These are phyloP conservation scores for Hypotaenidia okinawae DNA, from an alignment of 2,797 vertebrate genomes.

Conservation along the genomic window DNA sequence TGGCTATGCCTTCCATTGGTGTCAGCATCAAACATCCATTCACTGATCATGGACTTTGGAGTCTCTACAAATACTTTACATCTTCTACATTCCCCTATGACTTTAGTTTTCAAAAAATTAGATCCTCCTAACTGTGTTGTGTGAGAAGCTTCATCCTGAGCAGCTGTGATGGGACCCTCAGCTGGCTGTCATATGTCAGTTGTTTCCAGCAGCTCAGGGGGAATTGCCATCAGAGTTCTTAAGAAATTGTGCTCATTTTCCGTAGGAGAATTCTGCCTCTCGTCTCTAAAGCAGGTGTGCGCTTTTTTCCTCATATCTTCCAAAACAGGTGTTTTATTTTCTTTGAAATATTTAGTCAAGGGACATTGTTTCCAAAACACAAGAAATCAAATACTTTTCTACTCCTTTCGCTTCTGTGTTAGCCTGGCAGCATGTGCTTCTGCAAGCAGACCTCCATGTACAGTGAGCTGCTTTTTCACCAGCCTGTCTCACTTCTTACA, in stretches of 20 bases:
- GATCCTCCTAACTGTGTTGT: background rate
- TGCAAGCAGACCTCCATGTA: background rate
- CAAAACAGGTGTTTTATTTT: conserved; percentile 26
- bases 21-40: background rate
- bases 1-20: background rate
- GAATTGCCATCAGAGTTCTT: background rate
- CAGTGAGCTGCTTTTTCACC: background rate
- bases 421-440: background rate
- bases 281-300: background rate
- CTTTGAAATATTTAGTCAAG: conserved; percentile 36
- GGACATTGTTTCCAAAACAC: background rate
- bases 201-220: background rate
- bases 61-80: background rate
- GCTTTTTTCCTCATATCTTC: background rate
- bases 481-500: background rate
- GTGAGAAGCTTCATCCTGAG: background rate
- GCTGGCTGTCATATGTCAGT: background rate
- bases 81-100: background rate
- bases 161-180: background rate
- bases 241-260: conserved; percentile 1
- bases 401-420: background rate
- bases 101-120: background rate
- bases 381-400: background rate
- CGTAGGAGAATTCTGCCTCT: background rate
- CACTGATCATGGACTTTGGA: fast-evolving